Base-by-base conservation (phyloP, 2,888 invertebrate genomes). In the Nycteola revayana region DNA sequence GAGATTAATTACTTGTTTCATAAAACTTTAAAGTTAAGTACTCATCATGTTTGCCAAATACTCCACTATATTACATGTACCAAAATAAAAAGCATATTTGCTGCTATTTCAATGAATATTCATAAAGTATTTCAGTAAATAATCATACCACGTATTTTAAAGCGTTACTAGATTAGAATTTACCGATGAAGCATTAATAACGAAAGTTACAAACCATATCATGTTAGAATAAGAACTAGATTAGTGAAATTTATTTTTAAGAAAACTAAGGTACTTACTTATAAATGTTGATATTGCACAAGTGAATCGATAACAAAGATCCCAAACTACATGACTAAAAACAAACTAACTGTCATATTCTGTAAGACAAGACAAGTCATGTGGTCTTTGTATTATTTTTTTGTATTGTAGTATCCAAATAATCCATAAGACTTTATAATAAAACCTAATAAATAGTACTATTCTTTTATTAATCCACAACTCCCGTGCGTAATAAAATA, bases 171-270 rank as follows among this genome's bases (percentile, higher is more conserved):
- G 44, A 43, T 42, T 57, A 56, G 53, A 28, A 33, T 28, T 32
- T 54, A 41, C 38, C 33, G 33, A 46, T 31, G 9, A 43, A 36
- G 36, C 46, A 53, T 33, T 21, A 41, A 39, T 54, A 48, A 56
- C 43, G 38, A 59, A 58, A 57, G 62, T 76, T 75, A 70, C 63
- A 63, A 68, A 73, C 60, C 86, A 86, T 86, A 86, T 86, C 86
- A 86, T 78, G 31, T 60, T 75, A 75, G 66, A 36, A 30, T 82
- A 82, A 80, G 76, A 23, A 10, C 39, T 49, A 54, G 54, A 36
- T 46, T 51, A 57, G 46, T 58, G 43, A 35, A 58, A 47, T 42
- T 60, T 60, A 63, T 66, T 67, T 66, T 48, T 65, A 54, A 62
- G 50, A 39, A 25, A 49, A 33, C 46, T 59, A 52, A 61, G 53